Conservation (phyloP, 2,797 vertebrate species). For the Urosaurus nigricauda region DNA sequence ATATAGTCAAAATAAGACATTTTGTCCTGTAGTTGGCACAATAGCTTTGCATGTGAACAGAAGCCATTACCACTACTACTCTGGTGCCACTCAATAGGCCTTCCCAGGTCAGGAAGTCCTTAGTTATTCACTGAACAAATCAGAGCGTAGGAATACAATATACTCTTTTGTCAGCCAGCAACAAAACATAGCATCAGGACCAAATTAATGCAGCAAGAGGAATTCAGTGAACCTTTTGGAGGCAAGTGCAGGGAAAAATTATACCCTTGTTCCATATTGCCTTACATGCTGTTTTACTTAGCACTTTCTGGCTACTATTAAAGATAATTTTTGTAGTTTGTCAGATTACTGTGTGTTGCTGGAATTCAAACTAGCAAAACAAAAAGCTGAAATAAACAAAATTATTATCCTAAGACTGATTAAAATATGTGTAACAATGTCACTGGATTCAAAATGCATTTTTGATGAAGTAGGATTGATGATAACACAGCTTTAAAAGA, state of each 20-base stretch:
- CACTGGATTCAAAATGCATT: neutral
- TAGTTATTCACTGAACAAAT: neutral
- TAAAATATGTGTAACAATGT: neutral
- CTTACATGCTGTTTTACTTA: neutral
- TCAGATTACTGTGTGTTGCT: neutral
- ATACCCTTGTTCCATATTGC: neutral
- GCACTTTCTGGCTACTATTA: neutral
- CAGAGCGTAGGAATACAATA: neutral
- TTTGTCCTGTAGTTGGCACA: neutral
- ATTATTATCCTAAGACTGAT: neutral
- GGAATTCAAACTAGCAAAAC: neutral
- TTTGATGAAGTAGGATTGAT: slow-evolving; percentile 9
- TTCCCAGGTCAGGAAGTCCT: neutral
- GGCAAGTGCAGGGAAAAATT: neutral
- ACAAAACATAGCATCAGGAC: neutral
- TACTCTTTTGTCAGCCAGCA: neutral
- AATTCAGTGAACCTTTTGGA: neutral
- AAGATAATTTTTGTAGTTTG: neutral
- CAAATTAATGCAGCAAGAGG: neutral
- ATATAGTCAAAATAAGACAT: neutral
- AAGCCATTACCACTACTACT: neutral
- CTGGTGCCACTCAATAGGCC: neutral
- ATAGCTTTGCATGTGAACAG: neutral
- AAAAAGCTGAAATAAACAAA: neutral
- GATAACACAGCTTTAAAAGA: neutral